phyloP scores from a whole-genome alignment of 1,140 invertebrate genomes.

The Drosophila setifemur region DNA sequence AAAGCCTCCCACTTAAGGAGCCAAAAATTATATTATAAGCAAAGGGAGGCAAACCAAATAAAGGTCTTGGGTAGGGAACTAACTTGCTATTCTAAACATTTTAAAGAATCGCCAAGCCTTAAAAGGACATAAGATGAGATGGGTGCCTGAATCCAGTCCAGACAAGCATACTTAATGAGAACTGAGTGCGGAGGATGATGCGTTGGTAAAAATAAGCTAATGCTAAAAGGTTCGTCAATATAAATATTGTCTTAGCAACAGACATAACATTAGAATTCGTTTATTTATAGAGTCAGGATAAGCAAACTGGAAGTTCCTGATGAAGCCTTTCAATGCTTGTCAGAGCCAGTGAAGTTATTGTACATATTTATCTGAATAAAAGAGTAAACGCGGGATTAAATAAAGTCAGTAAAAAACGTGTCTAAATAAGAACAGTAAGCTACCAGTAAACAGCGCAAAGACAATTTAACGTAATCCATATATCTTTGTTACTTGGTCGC shows the following conservation, averaged over 20 bases:
- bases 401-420: too few relatives aligned
- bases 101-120: slow-evolving; percentile 37
- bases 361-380: background rate
- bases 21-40: slow-evolving; percentile 30
- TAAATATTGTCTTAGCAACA: slow-evolving; percentile 47
- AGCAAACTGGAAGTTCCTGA: background rate
- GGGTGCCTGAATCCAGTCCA: too few relatives aligned
- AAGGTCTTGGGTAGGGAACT: slow-evolving; percentile 3
- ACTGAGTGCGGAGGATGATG: slow-evolving; percentile 5
- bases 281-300: slow-evolving; percentile 45
- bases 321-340: slow-evolving; percentile 2
- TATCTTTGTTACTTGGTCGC: too few relatives aligned
- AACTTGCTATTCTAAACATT: slow-evolving; percentile 1
- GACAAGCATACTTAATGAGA: slow-evolving; percentile 58
- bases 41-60: slow-evolving; percentile 24
- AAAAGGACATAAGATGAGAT: slow-evolving; percentile 38
- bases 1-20: background rate
- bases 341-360: background rate
- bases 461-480: too few relatives aligned
- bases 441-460: too few relatives aligned
- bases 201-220: background rate
- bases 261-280: slow-evolving; percentile 41
- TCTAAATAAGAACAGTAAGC: too few relatives aligned
- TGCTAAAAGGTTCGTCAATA: slow-evolving; percentile 18
- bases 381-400: background rate